Evolutionary conservation across 2,113 vertebrate species (phyloP), one percentile per base, ranked within the genome.

Genomic region (Silurus meridionalis): DNA sequence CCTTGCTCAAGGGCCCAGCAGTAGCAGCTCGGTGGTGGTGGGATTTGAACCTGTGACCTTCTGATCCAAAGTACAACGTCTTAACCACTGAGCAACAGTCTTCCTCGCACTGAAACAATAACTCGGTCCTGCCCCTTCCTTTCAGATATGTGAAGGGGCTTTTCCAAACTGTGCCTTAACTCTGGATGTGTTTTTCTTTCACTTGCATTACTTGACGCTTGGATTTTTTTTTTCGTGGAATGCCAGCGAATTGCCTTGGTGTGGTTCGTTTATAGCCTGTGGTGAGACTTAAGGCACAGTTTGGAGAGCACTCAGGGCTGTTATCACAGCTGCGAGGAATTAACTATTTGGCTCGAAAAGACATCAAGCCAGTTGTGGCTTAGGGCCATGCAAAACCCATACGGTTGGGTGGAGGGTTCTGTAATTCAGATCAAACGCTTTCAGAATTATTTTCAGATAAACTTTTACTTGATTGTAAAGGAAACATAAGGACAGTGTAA

Each of bases 251-350:
- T 19, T 66, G 10, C 53, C 82, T 57, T 50, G 57, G 46, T 48
- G 28, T 14, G 8, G 48, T 52, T 85, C 52, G 37, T 80, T 77
- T 89, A 87, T 87, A 85, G 74, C 85, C 83, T 81, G 77, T 25
- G 83, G 85, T 63, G 25, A 75, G 67, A 64, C 66, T 19, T 66
- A 21, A 88, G 86, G 87, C 80, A 81, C 48, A 50, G 84, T 78
- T 63, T n/a, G 23, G 46, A 61, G 64, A 90, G 84, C 80, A 86
- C 82, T 90, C 88, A 61, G 77, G 90, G 91, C 88, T 93, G 91
- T 94, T 94, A 92, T 93, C 92, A 94, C 94, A 95, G 94, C 94
- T 95, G 94, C 91, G 90, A 89, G 89, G 91, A 91, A 86, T 92
- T 89, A 90, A 91, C 90, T 92, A 89, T 94, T 94, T 94, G 94